phyloP scores from a whole-genome alignment of 2,888 invertebrate genomes.

The Metellina segmentata region DNA sequence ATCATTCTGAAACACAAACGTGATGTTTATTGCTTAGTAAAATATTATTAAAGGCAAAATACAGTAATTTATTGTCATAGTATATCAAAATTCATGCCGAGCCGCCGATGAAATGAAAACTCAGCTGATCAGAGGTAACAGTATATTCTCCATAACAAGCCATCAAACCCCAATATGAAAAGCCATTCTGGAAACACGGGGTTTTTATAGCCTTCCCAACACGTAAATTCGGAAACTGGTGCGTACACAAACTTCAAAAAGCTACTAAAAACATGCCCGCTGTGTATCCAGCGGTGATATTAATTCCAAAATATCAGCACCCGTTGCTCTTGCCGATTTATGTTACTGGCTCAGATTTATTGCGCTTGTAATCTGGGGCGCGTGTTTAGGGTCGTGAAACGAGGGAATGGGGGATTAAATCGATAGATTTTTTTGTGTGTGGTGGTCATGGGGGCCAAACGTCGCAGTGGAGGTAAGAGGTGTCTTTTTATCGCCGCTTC shows the following conservation, averaged over 20 bases:
- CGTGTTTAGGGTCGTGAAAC: constrained; percentile 11
- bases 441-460: too few relatives aligned
- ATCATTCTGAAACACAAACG: too few relatives aligned
- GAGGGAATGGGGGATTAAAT: not conserved
- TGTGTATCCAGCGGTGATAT: not conserved
- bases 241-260: not conserved
- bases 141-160: not conserved
- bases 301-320: not conserved
- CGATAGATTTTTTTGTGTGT: constrained; percentile 1
- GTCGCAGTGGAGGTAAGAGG: not conserved
- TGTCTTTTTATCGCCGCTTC: not conserved
- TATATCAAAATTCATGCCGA: too few relatives aligned
- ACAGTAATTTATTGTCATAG: too few relatives aligned
- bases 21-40: too few relatives aligned
- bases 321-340: too few relatives aligned
- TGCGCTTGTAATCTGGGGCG: not conserved
- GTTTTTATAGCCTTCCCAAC: not conserved
- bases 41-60: too few relatives aligned
- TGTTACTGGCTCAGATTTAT: constrained; percentile 3
- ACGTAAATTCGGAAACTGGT: not conserved
- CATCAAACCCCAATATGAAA: not conserved
- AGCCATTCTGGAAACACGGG: not conserved
- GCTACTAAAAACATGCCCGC: too few relatives aligned
- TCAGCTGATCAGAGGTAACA: too few relatives aligned
- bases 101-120: too few relatives aligned